A percentile compares a stretch with the other conserved stretches of the same genome.
Conservation (phyloP, 1,140 invertebrate genomes). For the Andrena cerasifolii region DNA sequence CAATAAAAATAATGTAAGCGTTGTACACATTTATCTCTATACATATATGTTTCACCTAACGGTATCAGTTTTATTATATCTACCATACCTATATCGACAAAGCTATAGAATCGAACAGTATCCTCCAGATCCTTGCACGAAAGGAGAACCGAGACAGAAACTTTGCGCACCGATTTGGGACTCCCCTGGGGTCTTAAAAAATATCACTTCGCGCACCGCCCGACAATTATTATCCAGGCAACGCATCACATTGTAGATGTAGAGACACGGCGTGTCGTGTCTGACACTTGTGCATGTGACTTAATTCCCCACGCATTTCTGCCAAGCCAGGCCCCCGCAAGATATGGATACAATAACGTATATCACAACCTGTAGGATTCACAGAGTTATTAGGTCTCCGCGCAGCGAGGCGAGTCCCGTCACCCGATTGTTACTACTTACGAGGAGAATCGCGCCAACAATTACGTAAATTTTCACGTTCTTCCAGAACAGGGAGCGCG, state of each 20-base stretch:
- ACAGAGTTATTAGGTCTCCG: constrained; percentile 3
- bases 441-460: constrained; percentile 86
- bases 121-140: neutral
- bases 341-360: constrained; percentile 93
- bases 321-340: constrained; percentile 93
- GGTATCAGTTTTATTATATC: neutral
- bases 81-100: constrained; percentile 30
- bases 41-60: constrained; percentile 27
- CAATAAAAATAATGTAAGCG: constrained; percentile 43
- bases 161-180: neutral
- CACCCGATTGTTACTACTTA: constrained; percentile 80
- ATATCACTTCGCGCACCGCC: neutral
- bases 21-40: constrained; percentile 45
- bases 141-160: neutral
- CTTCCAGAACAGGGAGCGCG: constrained; percentile 95
- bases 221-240: neutral
- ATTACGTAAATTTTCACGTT: constrained; percentile 95
- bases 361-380: constrained; percentile 85
- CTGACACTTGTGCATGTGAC: neutral
- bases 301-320: constrained; percentile 85
- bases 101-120: neutral
- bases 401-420: neutral
- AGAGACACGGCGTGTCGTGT: neutral
- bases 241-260: constrained; percentile 11
- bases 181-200: neutral